These are phyloP conservation scores for Nothoprocta perdicaria DNA, from an alignment of 2,113 vertebrate genomes.

Conservation along the genomic window DNA sequence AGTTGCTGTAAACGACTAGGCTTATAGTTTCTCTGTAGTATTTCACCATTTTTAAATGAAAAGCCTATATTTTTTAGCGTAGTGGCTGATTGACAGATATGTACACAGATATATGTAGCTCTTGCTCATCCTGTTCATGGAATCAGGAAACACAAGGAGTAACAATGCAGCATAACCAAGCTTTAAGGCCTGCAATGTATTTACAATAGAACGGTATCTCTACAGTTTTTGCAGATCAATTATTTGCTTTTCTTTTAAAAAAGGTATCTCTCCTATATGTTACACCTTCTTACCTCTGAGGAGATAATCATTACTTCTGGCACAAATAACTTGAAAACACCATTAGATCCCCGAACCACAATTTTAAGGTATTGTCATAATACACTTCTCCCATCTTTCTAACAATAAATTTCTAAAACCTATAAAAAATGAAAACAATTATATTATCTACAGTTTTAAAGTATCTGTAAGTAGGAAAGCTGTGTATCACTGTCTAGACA, in stretches of 20 bases:
- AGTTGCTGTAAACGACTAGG: neutral
- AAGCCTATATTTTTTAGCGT: neutral
- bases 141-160: neutral
- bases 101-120: neutral
- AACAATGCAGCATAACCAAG: neutral
- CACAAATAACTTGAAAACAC: constrained; percentile 17
- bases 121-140: neutral
- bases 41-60: constrained; percentile 13
- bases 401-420: constrained; percentile 41
- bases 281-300: neutral
- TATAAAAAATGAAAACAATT: constrained; percentile 41
- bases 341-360: neutral
- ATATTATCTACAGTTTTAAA: neutral
- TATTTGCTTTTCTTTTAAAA: neutral
- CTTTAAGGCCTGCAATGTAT: neutral
- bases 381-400: neutral
- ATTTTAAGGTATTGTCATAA: constrained; percentile 12
- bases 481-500: constrained; percentile 36
- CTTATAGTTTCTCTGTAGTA: neutral
- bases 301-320: neutral
- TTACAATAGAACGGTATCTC: neutral
- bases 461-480: constrained; percentile 15
- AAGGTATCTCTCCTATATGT: neutral
- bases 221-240: neutral
- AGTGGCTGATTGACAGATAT: neutral